Evolutionary conservation across 2,888 invertebrate genomes (phyloP), one percentile per base, ranked within the genome.

Genomic region (Lucinisca nassula): DNA sequence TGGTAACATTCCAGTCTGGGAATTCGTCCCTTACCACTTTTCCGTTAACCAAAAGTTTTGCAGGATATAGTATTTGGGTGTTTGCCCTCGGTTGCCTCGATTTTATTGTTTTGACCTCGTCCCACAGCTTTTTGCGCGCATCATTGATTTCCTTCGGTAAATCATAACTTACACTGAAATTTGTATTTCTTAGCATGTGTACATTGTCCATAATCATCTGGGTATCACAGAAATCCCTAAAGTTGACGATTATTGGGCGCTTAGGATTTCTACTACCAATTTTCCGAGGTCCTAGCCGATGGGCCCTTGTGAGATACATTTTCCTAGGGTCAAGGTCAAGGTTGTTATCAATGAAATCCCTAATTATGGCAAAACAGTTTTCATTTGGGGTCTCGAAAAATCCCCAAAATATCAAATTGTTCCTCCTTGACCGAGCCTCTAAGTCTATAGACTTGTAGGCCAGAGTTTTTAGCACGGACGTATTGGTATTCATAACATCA

Each of bases 371-470:
- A 27, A 73, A 73, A 45, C 80, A 80, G 32, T 45, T 80, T n/a
- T 80, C 73, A 0, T 73, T 73, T 12, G 0, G 40, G 55, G 72
- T 80, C 37, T 80, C 80, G 32, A 35, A 12, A 27, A 80, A 21
- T 27, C 80, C 80, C 35, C 80, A 6, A 12, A 79, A 37, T 14
- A 79, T 70, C 2, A 80, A 12, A 30, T 80, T 80, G 27, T 80
- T 80, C 24, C 72, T 49, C 35, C 80, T 49, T 0, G 73, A 49
- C 37, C 80, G 3, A 17, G 80, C 80, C 27, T 80, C 73, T 8
- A 73, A 51, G 49, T 82, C 82, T 17, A 82, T 67, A 1, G 81
- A 81, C 58, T 81, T 75, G 37, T 79, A 79, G 32, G 79, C 79
- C 32, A 70, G 32, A 3, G 70, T 45, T 72, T 72, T 70, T 72